phyloP scores from a whole-genome alignment of 2,113 vertebrate genomes.

The Myotis brandtii region DNA sequence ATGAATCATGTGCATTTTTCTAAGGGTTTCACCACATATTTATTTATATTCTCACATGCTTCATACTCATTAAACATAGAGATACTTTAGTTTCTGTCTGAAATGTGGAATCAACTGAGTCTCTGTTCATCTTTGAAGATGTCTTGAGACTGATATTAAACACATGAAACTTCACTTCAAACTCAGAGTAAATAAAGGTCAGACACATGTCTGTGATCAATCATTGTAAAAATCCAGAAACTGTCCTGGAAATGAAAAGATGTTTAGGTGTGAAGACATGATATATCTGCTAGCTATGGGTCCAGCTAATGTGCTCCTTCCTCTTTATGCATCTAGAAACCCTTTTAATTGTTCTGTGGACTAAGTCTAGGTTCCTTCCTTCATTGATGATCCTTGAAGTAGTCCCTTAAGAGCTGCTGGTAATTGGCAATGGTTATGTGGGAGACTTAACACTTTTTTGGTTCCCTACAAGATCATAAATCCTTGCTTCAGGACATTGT shows the following conservation, averaged over 20 bases:
- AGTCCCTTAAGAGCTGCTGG: not conserved
- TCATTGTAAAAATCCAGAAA: conserved; percentile 4
- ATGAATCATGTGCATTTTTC: not conserved
- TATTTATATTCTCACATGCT: not conserved
- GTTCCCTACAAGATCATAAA: not conserved
- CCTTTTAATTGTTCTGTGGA: not conserved
- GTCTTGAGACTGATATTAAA: conserved; percentile 4
- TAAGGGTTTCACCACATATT: not conserved
- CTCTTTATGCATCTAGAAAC: not conserved
- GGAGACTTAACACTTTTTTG: not conserved
- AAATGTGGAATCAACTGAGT: not conserved
- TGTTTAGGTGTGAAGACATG: not conserved
- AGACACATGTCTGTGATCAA: not conserved
- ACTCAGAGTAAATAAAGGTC: not conserved
- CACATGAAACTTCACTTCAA: not conserved
- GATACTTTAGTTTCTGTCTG: not conserved
- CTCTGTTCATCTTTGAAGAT: not conserved
- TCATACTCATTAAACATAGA: not conserved
- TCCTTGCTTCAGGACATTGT: not conserved
- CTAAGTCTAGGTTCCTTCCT: not conserved
- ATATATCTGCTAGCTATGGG: not conserved
- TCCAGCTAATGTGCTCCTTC: not conserved
- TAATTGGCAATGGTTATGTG: not conserved
- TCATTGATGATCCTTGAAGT: not conserved
- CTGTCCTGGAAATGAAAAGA: not conserved